Evolutionary conservation across 2,888 invertebrate species (phyloP), one percentile per base, ranked within the genome.

Genomic region (Adelphocoris suturalis): DNA sequence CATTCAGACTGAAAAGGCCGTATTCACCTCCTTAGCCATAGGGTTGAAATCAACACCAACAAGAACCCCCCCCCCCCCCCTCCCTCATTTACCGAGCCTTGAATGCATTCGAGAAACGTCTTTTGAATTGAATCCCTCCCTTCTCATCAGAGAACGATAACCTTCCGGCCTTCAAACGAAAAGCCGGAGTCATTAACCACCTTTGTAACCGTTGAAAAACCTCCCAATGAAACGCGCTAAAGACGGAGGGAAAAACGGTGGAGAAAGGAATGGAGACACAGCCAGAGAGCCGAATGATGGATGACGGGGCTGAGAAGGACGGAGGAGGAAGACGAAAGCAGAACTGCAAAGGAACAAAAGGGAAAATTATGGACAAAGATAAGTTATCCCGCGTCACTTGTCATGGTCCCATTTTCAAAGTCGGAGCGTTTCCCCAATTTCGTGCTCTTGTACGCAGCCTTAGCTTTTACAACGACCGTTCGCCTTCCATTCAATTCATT

Each of bases 361-460:
- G 68, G 68, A 23, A 68, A 68, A 68, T 68, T 68, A 68, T 68
- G 68, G 23, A 68, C 23, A 68, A 68, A 23, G 68, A 68, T 68
- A 23, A 68, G 68, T 68, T 68, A 68, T 68, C 68, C 68, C 68
- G 68, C 23, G 68, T 68, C 68, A 27, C 23, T 68, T 68, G 68
- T 68, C 68, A 68, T 23, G 68, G 23, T 7, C 23, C 68, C 68
- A 19, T 68, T 68, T 68, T 68, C 68, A 23, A 68, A 68, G 68
- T 68, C 68, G n/a, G 23, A 23, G 16, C 7, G 12, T 23, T 23
- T 13, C 68, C 23, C 68, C 23, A 23, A 19, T 68, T 68, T 23
- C 23, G 23, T 68, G 68, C 68, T 23, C 68, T 68, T 68, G 68
- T 68, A 61, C 61, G 16, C 61, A 61, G 61, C 23, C 23, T 68